Conservation (phyloP, 2,888 invertebrate species). For the Rhagonycha lutea region DNA sequence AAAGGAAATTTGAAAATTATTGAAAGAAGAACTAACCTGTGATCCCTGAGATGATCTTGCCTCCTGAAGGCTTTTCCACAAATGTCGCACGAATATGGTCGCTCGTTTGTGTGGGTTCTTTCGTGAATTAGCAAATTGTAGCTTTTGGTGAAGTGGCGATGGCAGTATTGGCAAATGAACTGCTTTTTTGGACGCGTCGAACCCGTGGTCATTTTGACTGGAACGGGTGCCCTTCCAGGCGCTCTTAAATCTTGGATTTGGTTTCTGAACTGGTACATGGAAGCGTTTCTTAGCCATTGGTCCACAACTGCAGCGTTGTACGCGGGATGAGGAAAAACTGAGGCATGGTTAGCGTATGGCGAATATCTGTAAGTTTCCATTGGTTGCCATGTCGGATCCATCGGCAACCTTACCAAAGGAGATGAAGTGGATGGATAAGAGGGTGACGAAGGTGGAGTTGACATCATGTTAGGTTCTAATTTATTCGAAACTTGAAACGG, state of each 20-base stretch:
- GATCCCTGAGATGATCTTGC: slow-evolving; percentile 91
- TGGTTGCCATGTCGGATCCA: slow-evolving; percentile 33
- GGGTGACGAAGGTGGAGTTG: slow-evolving; percentile 72
- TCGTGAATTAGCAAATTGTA: slow-evolving; percentile 98
- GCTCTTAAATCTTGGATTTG: slow-evolving; percentile 42
- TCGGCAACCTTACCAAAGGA: slow-evolving; percentile 39
- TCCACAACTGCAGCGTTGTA: slow-evolving; percentile 66
- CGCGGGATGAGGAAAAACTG: slow-evolving; percentile 48
- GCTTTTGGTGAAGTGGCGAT: slow-evolving; percentile 95
- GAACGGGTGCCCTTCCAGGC: slow-evolving; percentile 56
- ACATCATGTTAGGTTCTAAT: slow-evolving; percentile 58
- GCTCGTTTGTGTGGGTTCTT: slow-evolving; percentile 94
- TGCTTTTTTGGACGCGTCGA: slow-evolving; percentile 72
- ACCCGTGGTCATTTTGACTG: slow-evolving; percentile 59
- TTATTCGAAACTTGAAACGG: slow-evolving; percentile 33
- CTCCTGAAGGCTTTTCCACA: slow-evolving; percentile 95
- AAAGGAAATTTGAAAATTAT: neutral
- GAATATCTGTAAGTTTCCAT: slow-evolving; percentile 51
- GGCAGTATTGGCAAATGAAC: slow-evolving; percentile 97
- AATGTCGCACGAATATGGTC: slow-evolving; percentile 94
- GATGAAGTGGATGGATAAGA: slow-evolving; percentile 58
- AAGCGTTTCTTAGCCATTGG: slow-evolving; percentile 75
- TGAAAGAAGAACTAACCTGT: slow-evolving; percentile 65
- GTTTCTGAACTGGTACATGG: slow-evolving; percentile 62
- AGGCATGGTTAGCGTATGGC: slow-evolving; percentile 56